phyloP scores from a whole-genome alignment of 1,140 invertebrate genomes.

The Neotoxoptera formosana region DNA sequence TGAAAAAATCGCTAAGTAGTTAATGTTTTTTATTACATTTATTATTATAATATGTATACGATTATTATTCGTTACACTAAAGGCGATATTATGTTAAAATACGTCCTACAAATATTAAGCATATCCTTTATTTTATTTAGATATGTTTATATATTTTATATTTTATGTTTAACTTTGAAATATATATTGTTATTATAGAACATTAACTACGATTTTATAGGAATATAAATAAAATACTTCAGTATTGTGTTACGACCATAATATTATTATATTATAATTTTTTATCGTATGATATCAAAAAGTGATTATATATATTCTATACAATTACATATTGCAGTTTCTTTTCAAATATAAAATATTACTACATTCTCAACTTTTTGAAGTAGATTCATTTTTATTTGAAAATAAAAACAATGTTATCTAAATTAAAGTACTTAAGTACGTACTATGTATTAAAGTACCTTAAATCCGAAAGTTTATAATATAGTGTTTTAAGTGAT shows the following conservation, averaged over 20 bases:
- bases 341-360: neutral
- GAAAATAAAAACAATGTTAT: neutral
- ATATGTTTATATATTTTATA: neutral
- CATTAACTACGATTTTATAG: neutral
- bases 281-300: neutral
- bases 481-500: neutral
- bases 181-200: neutral
- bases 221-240: neutral
- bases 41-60: neutral
- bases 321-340: neutral
- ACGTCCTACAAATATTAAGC: neutral
- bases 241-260: neutral
- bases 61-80: neutral
- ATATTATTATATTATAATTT: neutral
- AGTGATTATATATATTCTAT: neutral
- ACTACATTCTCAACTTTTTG: neutral
- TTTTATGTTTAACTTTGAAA: neutral
- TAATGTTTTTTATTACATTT: neutral
- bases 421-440: neutral
- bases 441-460: neutral
- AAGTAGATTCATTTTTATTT: neutral
- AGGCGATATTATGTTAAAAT: neutral
- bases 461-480: neutral
- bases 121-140: neutral
- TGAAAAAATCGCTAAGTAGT: neutral